These are phyloP conservation scores for Platyrinchus mystaceus DNA, from an alignment of 2,797 vertebrate genomes.

Conservation along the genomic window DNA sequence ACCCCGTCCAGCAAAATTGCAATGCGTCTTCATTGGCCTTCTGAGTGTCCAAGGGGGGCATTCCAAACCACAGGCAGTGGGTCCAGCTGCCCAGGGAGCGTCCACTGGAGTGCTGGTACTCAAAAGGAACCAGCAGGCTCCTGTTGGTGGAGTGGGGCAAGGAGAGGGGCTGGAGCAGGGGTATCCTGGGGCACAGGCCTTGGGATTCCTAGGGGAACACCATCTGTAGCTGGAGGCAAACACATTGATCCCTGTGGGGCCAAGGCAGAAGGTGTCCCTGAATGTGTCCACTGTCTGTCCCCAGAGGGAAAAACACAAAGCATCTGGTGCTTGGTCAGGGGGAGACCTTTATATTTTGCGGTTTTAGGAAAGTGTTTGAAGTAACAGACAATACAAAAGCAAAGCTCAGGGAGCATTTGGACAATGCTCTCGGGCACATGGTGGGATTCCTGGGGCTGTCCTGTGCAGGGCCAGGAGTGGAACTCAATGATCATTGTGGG, in stretches of 20 bases:
- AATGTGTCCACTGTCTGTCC: fast-evolving
- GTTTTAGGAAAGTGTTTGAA: background rate
- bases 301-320: background rate
- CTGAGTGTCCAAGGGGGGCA: fast-evolving
- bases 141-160: background rate
- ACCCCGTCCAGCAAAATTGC: background rate
- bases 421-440: fast-evolving
- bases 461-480: background rate
- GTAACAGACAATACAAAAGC: fast-evolving
- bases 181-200: fast-evolving
- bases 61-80: fast-evolving
- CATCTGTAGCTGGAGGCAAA: fast-evolving
- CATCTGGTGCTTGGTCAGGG: fast-evolving
- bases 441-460: background rate
- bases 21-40: fast-evolving
- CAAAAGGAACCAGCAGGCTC: fast-evolving
- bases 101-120: background rate
- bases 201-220: fast-evolving
- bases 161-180: background rate
- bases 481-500: fast-evolving
- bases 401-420: background rate
- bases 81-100: fast-evolving
- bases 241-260: fast-evolving
- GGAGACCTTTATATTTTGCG: fast-evolving
- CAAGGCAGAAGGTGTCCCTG: background rate